These are phyloP conservation scores for Clarias fuscus DNA, from an alignment of 2,797 vertebrate species.

Conservation along the genomic window DNA sequence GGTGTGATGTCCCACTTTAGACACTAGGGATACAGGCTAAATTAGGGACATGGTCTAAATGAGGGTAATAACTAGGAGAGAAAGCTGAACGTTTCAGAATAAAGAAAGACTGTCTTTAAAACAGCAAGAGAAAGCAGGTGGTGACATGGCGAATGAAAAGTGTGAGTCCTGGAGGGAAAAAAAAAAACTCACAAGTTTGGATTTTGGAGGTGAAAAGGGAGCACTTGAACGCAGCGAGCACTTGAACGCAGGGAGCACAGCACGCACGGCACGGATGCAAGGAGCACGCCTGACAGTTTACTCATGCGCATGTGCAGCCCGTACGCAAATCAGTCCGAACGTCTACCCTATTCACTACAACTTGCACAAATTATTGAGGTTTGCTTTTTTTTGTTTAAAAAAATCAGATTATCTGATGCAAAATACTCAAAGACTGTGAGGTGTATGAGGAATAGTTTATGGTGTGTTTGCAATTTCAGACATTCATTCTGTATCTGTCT, in stretches of 20 bases:
- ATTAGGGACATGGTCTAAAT: neutral
- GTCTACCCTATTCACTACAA: neutral
- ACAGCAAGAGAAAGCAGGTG: constrained; percentile 68
- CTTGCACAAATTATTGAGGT: neutral
- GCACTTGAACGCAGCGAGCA: constrained; percentile 34
- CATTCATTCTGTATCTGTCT: no score
- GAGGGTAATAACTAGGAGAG: neutral
- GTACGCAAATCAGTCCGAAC: neutral
- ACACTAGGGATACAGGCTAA: neutral
- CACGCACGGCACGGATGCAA: neutral
- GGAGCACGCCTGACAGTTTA: neutral
- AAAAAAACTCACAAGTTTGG: constrained; percentile 69
- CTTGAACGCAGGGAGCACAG: no score
- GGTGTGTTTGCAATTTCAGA: neutral
- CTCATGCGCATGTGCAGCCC: neutral
- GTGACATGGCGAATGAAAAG: constrained; percentile 80
- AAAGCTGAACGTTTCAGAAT: neutral
- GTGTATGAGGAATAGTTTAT: neutral
- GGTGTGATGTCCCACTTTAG: neutral
- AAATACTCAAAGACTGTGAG: neutral
- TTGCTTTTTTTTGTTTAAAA: neutral
- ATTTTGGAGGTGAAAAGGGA: constrained; percentile 61
- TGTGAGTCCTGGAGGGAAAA: constrained; percentile 58
- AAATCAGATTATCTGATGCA: neutral
- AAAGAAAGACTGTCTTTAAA: constrained; percentile 58